A percentile compares a stretch with the other conserved stretches of the same genome.
Evolutionary conservation across 1,140 invertebrate genomes (phyloP).

Genomic region (Anastatus disparis): DNA sequence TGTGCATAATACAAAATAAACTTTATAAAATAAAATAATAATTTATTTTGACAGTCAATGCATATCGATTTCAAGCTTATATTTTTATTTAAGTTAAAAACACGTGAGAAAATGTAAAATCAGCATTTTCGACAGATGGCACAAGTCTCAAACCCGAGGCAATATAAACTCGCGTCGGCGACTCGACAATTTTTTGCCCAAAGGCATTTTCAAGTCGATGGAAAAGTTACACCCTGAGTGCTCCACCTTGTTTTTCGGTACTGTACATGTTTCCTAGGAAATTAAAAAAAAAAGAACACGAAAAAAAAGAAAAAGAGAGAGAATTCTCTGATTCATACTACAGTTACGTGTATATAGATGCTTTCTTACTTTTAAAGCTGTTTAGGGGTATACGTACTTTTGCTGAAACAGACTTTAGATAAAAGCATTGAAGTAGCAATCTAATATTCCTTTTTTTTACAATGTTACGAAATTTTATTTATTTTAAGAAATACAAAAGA

Average conservation of each 20-base stretch:
- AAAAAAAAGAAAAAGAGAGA: constrained; percentile 4
- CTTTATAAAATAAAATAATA: no score
- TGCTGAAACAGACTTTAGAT: no score
- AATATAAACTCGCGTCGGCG: constrained; percentile 40
- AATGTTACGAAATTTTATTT: no score
- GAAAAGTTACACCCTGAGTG: constrained; percentile 65
- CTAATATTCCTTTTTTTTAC: no score
- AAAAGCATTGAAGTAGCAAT: no score
- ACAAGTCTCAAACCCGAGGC: constrained; percentile 56
- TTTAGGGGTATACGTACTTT: constrained; percentile 1
- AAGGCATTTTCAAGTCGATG: constrained; percentile 56
- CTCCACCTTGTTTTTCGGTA: constrained; percentile 60
- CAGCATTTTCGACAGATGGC: constrained; percentile 63
- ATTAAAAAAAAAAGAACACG: constrained; percentile 42
- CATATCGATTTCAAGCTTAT: not conserved
- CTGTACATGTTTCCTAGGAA: constrained; percentile 21
- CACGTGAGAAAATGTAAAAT: constrained; percentile 59
- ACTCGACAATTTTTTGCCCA: constrained; percentile 63
- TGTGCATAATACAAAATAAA: no score
- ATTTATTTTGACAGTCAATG: no score
- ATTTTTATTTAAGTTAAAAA: not conserved
- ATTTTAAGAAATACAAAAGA: no score
- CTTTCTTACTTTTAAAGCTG: constrained; percentile 16
- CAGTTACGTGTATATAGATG: no score
- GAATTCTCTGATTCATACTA: no score